phyloP scores from a whole-genome alignment of 2,113 vertebrate genomes.

The Odontophorus gujanensis region DNA sequence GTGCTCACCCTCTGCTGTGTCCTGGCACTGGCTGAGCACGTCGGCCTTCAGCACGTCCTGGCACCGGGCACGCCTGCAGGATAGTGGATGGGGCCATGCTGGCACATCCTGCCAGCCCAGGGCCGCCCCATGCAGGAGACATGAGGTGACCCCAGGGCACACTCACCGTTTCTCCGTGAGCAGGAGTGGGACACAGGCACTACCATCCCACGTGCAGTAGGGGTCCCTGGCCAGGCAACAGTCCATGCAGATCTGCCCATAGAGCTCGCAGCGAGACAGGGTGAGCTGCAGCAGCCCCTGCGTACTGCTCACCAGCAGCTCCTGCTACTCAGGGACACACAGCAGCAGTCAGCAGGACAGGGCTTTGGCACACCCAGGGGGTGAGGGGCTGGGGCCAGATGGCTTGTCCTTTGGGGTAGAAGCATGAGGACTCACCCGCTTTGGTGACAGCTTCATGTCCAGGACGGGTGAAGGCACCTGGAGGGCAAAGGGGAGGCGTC shows the following conservation, averaged over 20 bases:
- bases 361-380: neutral
- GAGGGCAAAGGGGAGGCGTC: neutral
- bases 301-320: slow-evolving; percentile 83
- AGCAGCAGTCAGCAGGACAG: neutral
- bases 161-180: slow-evolving; percentile 82
- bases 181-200: slow-evolving; percentile 78
- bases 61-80: slow-evolving; percentile 78
- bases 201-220: slow-evolving; percentile 88
- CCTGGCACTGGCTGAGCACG: slow-evolving; percentile 82
- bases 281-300: slow-evolving; percentile 79
- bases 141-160: rapidly evolving
- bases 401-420: neutral
- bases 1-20: slow-evolving; percentile 77
- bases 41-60: slow-evolving; percentile 83
- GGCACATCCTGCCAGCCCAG: rapidly evolving
- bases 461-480: slow-evolving; percentile 82
- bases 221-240: slow-evolving; percentile 89
- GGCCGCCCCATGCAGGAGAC: neutral
- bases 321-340: slow-evolving; percentile 72
- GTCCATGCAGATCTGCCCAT: slow-evolving; percentile 80
- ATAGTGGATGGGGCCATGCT: neutral
- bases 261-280: slow-evolving; percentile 84
- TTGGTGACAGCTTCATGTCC: slow-evolving; percentile 86
- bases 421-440: slow-evolving; percentile 78
- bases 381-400: neutral